Percentiles rank a stretch among this genome's conserved stretches.
Evolutionary conservation across 2,113 vertebrate genomes (phyloP).

Genomic region (Rhinogobius similis): DNA sequence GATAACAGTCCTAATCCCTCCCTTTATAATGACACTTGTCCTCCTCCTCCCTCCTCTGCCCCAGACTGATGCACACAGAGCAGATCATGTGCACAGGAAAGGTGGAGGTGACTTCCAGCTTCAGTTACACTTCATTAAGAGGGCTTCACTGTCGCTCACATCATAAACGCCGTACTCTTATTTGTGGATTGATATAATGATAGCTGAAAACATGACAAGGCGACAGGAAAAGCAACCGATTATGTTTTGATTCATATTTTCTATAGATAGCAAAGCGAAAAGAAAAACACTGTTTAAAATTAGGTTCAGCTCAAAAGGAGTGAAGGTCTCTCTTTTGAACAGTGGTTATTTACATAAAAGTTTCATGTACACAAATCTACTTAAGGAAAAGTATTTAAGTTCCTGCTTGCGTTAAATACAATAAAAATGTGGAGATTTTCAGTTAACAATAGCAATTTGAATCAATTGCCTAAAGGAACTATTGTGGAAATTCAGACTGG

Average conservation of each 20-base stretch:
- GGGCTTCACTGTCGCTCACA: background rate
- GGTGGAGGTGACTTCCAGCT: background rate
- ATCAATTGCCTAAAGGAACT: too few species aligned
- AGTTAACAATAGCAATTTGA: too few species aligned
- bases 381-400: too few species aligned
- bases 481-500: too few species aligned
- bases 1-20: background rate
- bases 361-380: too few species aligned
- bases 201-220: background rate
- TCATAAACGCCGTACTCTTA: background rate
- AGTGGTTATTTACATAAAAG: too few species aligned
- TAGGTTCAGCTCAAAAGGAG: constrained; percentile 45
- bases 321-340: constrained; percentile 30
- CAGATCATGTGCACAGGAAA: background rate
- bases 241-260: background rate
- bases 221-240: background rate
- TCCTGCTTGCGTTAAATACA: too few species aligned
- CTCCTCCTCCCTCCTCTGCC: background rate
- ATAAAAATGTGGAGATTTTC: too few species aligned
- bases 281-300: constrained; percentile 46
- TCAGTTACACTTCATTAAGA: constrained; percentile 2
- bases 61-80: background rate
- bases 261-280: background rate
- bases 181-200: too few species aligned
- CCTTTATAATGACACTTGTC: background rate